Evolutionary conservation across 1,140 invertebrate species (phyloP), one percentile per base, ranked within the genome.

Genomic region (Drosophila arizonae): DNA sequence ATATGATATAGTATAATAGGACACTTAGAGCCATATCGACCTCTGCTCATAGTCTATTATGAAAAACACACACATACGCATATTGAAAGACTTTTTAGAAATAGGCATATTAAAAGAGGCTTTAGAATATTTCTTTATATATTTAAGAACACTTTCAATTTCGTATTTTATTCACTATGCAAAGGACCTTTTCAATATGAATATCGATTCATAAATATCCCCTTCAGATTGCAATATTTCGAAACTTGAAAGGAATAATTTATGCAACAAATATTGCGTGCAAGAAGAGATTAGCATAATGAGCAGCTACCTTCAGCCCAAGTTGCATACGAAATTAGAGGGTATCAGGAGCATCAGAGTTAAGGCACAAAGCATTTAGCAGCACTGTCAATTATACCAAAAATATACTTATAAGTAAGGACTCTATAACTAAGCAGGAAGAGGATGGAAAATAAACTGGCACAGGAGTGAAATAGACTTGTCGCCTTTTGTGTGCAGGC

Each of bases 391-490:
- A 69, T 69, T 69, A 69, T 69, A 54, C 36, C 55, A 33, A 69
- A 60, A 69, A 62, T 69, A 52, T 62, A 69, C 66, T 69, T 48
- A 62, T 69, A 43, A 56, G 45, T 48, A 58, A 67, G 64, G 58
- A 58, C 15, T 46, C n/a, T 50, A 46, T 62, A 62, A 70, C 51
- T 63, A 63, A 70, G 67, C 51, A 39, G 21, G 30, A 28, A 39
- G 61, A 41, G 21, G 11, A 39, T 5, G 33, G 11, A 51, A 41
- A 28, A 4, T 13, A 62, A 63, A 70, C 52, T 63, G 45, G 67
- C 60, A 63, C 39, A 67, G 63, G 75, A 73, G 71, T 56, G 60
- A 76, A 85, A 86, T 86, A 85, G 81, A 85, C 81, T 78, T 86
- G 63, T 81, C 79, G 57, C 65, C 72, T 52, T 60, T 77, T 64